Percentiles rank a stretch among this genome's conserved stretches.
These are phyloP conservation scores for Drosophila nebulosa DNA, from an alignment of 1,140 invertebrate species.

Conservation along the genomic window DNA sequence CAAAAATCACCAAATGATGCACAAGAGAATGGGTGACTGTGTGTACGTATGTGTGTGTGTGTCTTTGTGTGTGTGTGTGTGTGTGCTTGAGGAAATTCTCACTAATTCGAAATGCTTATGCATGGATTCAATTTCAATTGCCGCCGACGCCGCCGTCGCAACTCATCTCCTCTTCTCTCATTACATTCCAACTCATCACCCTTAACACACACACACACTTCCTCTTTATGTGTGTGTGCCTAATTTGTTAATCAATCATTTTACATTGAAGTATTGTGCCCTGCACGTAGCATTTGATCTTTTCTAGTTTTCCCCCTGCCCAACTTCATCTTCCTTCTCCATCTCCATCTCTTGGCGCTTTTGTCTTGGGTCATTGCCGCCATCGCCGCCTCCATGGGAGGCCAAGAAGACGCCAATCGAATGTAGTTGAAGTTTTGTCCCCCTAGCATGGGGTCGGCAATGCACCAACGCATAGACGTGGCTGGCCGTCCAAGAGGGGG, in stretches of 20 bases:
- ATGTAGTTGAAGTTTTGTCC: slow-evolving; percentile 1
- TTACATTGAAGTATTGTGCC: background rate
- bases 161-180: background rate
- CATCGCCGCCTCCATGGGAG: background rate
- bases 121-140: slow-evolving; percentile 13
- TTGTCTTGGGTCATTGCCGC: slow-evolving; percentile 4
- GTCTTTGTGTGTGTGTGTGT: background rate
- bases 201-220: background rate
- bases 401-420: background rate
- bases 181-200: background rate
- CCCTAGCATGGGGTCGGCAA: background rate
- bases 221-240: background rate
- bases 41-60: background rate
- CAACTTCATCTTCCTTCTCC: too few species aligned
- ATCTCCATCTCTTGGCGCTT: background rate
- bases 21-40: background rate
- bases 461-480: background rate
- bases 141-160: background rate
- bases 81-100: background rate
- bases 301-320: background rate
- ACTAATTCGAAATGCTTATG: slow-evolving; percentile 12
- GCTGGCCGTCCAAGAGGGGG: too few species aligned
- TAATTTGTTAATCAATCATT: slow-evolving; percentile 26
- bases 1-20: background rate
- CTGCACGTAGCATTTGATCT: slow-evolving; percentile 13